Conservation (phyloP, 2,113 vertebrate genomes). For the Etheostoma cragini region DNA sequence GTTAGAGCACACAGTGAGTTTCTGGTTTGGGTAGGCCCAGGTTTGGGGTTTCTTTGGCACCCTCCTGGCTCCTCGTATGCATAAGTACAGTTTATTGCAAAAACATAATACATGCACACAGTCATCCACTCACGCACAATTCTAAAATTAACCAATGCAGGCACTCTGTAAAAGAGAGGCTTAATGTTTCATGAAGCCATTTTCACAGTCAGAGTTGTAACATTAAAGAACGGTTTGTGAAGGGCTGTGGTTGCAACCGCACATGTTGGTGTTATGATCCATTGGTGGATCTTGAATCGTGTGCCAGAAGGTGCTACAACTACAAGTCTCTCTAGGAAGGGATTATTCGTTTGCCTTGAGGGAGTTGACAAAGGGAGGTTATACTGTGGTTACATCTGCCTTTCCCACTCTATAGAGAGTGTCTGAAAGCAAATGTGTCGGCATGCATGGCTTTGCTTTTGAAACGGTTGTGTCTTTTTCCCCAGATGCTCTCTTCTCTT, state of each 20-base stretch:
- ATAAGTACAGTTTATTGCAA: slow-evolving; percentile 44
- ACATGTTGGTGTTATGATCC: slow-evolving; percentile 34
- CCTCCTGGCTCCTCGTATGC: slow-evolving; percentile 26
- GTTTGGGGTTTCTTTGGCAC: slow-evolving; percentile 39
- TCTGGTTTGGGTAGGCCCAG: slow-evolving; percentile 19
- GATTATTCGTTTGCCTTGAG: slow-evolving; percentile 33
- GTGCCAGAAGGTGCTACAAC: slow-evolving; percentile 41
- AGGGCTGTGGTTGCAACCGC: slow-evolving; percentile 25
- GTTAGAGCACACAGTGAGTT: slow-evolving; percentile 23
- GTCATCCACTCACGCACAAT: slow-evolving; percentile 42
- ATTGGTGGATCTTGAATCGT: slow-evolving; percentile 44
- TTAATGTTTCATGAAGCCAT: slow-evolving; percentile 72
- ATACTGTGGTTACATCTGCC: slow-evolving; percentile 29
- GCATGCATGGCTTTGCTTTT: slow-evolving; percentile 42
- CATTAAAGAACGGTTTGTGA: slow-evolving; percentile 42
- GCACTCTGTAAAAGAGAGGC: slow-evolving; percentile 48
- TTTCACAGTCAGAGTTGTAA: slow-evolving; percentile 46
- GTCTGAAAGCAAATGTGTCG: slow-evolving; percentile 44
- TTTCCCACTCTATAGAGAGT: slow-evolving; percentile 7
- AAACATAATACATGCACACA: slow-evolving; percentile 19
- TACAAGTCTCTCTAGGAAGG: slow-evolving; percentile 23
- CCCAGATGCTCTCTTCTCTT: slow-evolving; percentile 21
- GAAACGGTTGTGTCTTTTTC: slow-evolving; percentile 58
- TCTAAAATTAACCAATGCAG: slow-evolving; percentile 57
- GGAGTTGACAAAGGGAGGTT: slow-evolving; percentile 60